Evolutionary conservation across 2,113 vertebrate genomes (phyloP), one percentile per base, ranked within the genome.

Genomic region (Jacana jacana): DNA sequence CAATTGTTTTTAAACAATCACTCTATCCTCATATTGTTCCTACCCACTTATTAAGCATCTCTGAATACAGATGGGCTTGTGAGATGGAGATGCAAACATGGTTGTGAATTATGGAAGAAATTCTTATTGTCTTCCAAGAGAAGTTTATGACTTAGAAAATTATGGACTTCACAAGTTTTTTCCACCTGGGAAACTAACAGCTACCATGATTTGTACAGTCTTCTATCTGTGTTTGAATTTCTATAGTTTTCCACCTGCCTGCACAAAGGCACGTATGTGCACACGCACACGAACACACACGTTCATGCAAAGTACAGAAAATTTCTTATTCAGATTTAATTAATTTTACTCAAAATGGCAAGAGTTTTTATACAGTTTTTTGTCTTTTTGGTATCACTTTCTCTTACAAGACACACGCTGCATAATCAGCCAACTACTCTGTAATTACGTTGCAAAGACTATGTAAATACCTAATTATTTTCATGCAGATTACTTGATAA

Each of bases 401-500:
- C 98, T 97, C 94, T 97, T 96, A 77, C 92, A 93, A 98, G 96
- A 83, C 97, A 97, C 96, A 94, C 69, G 73, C 94, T 96, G 95
- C 96, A 96, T 98, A 98, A 98, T 98, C 97, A 98, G 91, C 33
- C 89, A 98, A 93, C 97, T 98, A 97, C 97, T 97, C 97, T 98
- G 94, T 98, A 98, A 98, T 98, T 98, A 98, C 85, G 91, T 88
- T 94, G 98, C 97, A 97, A 98, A 98, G 97, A 98, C 98, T 97
- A 97, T 98, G 97, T 98, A 98, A 98, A 98, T 98, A 98, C 98
- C 64, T 97, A 98, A 98, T 98, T 98, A 98, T 98, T 98, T 98
- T 98, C 98, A 98, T 98, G 98, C 97, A 98, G 97, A 98, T 98
- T 98, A 98, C 98, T 98, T 98, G 97, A 98, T 98, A 98, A 98